Percentiles rank a stretch among this genome's conserved stretches.
Evolutionary conservation across 2,797 vertebrate species (phyloP).

Genomic region (Pangasius mekongensis): DNA sequence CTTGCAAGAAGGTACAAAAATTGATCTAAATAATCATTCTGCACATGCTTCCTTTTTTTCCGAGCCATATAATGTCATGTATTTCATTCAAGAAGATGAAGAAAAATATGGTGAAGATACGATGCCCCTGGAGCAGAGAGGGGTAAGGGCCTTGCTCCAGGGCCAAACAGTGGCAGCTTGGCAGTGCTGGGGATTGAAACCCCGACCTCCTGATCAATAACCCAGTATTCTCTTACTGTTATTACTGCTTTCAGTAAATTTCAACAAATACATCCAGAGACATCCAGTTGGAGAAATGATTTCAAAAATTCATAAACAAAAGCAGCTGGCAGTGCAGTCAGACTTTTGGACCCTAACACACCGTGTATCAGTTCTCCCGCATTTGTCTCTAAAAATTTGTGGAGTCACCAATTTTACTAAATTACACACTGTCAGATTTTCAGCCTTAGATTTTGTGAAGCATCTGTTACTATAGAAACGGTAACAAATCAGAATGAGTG

Average conservation of each 20-base stretch:
- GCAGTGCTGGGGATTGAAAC: neutral
- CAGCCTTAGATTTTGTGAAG: neutral
- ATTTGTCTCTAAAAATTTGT: neutral
- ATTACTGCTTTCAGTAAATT: neutral
- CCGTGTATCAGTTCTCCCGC: neutral
- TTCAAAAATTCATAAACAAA: neutral
- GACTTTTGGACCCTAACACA: neutral
- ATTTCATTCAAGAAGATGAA: neutral
- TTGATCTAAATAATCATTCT: neutral
- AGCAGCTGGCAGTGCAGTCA: neutral
- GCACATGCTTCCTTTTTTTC: neutral
- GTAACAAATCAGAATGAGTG: neutral
- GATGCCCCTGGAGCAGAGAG: neutral
- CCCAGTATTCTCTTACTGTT: neutral
- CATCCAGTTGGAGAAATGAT: neutral
- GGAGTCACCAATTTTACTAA: neutral
- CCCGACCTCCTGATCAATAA: neutral
- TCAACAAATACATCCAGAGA: neutral
- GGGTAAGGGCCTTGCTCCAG: neutral
- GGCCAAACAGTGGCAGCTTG: neutral
- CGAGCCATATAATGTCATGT: neutral
- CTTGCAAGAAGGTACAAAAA: neutral
- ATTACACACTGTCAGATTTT: neutral
- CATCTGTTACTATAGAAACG: neutral
- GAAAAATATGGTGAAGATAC: neutral